These are phyloP conservation scores for Macrobrachium rosenbergii DNA, from an alignment of 1,140 invertebrate species.

Conservation along the genomic window DNA sequence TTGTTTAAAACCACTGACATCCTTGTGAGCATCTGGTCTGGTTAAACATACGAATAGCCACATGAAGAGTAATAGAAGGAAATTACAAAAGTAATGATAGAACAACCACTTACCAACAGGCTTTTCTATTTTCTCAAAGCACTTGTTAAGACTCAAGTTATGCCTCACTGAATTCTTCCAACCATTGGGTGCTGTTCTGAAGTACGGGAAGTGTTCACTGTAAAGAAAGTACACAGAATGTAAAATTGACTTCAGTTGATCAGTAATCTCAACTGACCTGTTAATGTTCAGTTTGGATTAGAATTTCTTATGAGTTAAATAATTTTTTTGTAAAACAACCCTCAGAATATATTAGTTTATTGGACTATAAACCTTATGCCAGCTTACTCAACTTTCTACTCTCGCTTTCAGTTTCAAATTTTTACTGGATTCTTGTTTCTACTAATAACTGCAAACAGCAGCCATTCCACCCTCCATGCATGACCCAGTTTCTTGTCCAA, in stretches of 20 bases:
- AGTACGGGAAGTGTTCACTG: slow-evolving; percentile 97
- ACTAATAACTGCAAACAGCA: too few species aligned
- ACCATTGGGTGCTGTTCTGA: slow-evolving; percentile 95
- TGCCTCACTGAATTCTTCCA: slow-evolving; percentile 99
- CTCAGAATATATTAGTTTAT: too few species aligned
- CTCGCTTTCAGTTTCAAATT: too few species aligned
- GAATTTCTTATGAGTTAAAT: too few species aligned
- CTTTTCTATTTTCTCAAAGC: slow-evolving; percentile 98
- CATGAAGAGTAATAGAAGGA: neutral
- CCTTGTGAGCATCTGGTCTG: neutral
- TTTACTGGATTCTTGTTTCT: too few species aligned
- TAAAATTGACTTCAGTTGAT: neutral
- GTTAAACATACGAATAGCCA: neutral
- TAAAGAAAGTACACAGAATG: slow-evolving; percentile 70
- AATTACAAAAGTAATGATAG: neutral
- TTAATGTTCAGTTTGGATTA: too few species aligned
- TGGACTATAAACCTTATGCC: too few species aligned
- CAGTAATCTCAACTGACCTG: too few species aligned
- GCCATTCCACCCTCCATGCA: too few species aligned
- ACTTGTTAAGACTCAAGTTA: slow-evolving; percentile 96
- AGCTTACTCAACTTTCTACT: too few species aligned
- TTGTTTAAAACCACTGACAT: neutral
- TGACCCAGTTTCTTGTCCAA: too few species aligned
- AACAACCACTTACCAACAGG: slow-evolving; percentile 72
- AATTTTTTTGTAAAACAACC: too few species aligned